phyloP scores from a whole-genome alignment of 2,113 vertebrate genomes.

The Nerophis ophidion region DNA sequence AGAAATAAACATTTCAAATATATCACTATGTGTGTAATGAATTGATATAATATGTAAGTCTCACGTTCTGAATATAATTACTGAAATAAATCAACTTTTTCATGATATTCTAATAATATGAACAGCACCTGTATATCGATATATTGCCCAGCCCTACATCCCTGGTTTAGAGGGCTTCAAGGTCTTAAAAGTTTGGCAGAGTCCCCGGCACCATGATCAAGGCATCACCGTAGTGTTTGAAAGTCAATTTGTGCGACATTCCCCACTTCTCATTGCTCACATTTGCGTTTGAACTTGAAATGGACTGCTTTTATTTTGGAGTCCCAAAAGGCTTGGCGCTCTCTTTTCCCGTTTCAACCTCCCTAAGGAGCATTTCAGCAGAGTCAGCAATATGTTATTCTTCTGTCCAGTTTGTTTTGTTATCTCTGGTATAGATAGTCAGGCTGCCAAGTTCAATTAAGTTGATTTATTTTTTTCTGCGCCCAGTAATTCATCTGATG shows the following conservation, averaged over 20 bases:
- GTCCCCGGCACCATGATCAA: background rate
- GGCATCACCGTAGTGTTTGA: background rate
- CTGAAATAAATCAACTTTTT: too few relatives aligned
- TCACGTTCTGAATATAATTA: too few relatives aligned
- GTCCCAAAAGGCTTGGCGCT: background rate
- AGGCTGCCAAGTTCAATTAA: background rate
- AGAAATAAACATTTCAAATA: too few relatives aligned
- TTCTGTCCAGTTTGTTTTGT: background rate
- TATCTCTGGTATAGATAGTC: background rate
- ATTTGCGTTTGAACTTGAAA: background rate
- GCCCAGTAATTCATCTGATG: background rate
- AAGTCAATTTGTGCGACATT: background rate
- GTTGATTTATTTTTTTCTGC: background rate
- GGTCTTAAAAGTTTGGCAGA: too few relatives aligned
- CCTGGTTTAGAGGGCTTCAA: too few relatives aligned
- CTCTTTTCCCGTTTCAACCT: background rate
- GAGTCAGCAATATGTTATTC: background rate
- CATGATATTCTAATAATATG: too few relatives aligned
- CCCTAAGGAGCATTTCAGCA: background rate
- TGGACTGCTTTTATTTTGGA: background rate
- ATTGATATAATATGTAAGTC: too few relatives aligned
- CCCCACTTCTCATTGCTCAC: background rate
- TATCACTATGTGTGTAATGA: too few relatives aligned
- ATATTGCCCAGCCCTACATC: too few relatives aligned
- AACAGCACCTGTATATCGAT: too few relatives aligned